These are phyloP conservation scores for Fulmarus glacialis DNA, from an alignment of 2,113 vertebrate species.

Conservation along the genomic window DNA sequence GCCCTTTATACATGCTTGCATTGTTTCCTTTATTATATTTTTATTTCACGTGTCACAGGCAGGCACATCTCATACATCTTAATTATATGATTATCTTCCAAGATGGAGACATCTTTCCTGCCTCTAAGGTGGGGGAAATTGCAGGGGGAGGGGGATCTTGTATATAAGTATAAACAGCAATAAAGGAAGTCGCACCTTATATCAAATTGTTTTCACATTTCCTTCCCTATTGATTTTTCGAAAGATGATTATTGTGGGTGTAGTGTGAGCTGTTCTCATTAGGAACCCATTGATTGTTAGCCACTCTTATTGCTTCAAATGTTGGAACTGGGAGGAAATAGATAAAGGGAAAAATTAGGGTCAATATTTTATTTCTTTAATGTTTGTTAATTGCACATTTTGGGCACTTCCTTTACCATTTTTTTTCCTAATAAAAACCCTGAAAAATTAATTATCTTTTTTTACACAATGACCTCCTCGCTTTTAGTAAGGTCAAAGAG, in stretches of 20 bases:
- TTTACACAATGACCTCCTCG: background rate
- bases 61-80: slow-evolving; percentile 60
- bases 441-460: background rate
- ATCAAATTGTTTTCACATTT: slow-evolving; percentile 57
- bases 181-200: slow-evolving; percentile 17
- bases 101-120: background rate
- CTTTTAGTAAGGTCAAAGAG: slow-evolving; percentile 44
- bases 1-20: background rate
- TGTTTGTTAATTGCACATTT: background rate
- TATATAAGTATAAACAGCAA: background rate
- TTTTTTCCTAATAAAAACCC: background rate
- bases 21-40: slow-evolving; percentile 30
- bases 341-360: background rate
- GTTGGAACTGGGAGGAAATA: background rate
- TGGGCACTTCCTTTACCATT: background rate
- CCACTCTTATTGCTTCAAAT: slow-evolving; percentile 45
- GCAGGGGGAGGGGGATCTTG: background rate
- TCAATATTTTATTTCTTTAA: slow-evolving; percentile 26
- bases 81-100: slow-evolving; percentile 66
- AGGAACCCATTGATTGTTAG: slow-evolving; percentile 64
- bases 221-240: slow-evolving; percentile 65
- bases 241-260: slow-evolving; percentile 63
- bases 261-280: slow-evolving; percentile 68
- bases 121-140: background rate
- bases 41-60: slow-evolving; percentile 6